These are phyloP conservation scores for Candoia aspera DNA, from an alignment of 2,113 vertebrate species.

Conservation along the genomic window DNA sequence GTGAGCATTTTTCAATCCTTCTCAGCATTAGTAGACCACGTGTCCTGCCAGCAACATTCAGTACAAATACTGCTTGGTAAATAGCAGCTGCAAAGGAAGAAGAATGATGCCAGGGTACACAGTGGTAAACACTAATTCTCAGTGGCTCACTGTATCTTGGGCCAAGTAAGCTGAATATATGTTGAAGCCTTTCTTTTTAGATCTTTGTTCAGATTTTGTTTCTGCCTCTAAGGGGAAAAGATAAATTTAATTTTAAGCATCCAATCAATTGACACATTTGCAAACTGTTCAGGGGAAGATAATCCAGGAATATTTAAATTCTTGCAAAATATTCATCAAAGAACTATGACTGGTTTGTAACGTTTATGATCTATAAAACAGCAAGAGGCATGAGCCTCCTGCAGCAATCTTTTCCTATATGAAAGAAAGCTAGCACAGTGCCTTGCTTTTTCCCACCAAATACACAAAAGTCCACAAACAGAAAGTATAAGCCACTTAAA, in stretches of 20 bases:
- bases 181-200: constrained; percentile 20
- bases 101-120: constrained; percentile 76
- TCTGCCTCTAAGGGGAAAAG: not conserved
- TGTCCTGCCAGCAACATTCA: constrained; percentile 71
- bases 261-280: not conserved
- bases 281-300: not conserved
- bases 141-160: constrained; percentile 41
- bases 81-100: constrained; percentile 81
- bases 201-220: not conserved
- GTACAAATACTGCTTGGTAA: constrained; percentile 73
- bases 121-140: constrained; percentile 52
- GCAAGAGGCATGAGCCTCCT: not conserved
- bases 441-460: not conserved
- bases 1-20: constrained; percentile 65
- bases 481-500: not conserved
- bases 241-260: constrained; percentile 3
- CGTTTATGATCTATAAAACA: not conserved
- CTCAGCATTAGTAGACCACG: constrained; percentile 59
- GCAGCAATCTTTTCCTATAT: not conserved
- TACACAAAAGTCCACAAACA: not conserved
- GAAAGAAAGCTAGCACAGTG: not conserved
- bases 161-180: constrained; percentile 43
- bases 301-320: not conserved
- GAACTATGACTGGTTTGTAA: not conserved
- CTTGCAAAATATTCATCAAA: constrained; percentile 19